Evolutionary conservation across 30 jellyfish, hydroid and myxozoan genomes (phyloP).

Genomic region (Hydra vulgaris): DNA sequence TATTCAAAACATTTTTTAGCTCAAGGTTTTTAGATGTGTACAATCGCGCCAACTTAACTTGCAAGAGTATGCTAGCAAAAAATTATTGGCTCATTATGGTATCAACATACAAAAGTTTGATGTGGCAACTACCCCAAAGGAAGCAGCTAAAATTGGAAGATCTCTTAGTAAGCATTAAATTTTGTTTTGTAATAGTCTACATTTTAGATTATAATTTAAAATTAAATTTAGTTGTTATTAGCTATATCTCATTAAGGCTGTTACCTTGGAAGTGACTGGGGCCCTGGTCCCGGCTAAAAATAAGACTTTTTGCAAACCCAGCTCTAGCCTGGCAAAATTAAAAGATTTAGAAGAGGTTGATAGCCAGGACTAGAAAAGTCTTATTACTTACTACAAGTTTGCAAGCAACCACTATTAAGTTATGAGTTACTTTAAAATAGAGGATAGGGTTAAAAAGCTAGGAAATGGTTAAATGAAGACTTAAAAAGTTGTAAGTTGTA

Average conservation of each 20-base stretch:
- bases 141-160: constrained; percentile 62
- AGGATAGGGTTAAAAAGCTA: too few relatives aligned
- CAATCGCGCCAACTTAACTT: constrained; percentile 46
- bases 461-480: too few relatives aligned
- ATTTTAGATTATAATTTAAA: neutral
- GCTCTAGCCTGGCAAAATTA: too few relatives aligned
- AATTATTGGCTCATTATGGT: constrained; percentile 76
- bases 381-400: too few relatives aligned
- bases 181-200: neutral
- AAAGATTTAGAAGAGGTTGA: too few relatives aligned
- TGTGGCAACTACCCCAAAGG: constrained; percentile 66
- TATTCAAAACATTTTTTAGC: too few relatives aligned
- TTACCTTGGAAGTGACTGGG: neutral
- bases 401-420: too few relatives aligned
- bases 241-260: neutral
- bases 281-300: neutral
- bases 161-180: constrained; percentile 45
- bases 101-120: constrained; percentile 71
- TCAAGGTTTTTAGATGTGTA: neutral
- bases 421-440: too few relatives aligned
- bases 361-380: too few relatives aligned
- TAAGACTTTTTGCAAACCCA: too few relatives aligned
- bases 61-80: constrained; percentile 92
- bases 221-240: neutral
- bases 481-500: too few relatives aligned